Percentiles rank a stretch among this genome's conserved stretches.
phyloP scores from a whole-genome alignment of 2,113 vertebrate species.

The Sturnira hondurensis region DNA sequence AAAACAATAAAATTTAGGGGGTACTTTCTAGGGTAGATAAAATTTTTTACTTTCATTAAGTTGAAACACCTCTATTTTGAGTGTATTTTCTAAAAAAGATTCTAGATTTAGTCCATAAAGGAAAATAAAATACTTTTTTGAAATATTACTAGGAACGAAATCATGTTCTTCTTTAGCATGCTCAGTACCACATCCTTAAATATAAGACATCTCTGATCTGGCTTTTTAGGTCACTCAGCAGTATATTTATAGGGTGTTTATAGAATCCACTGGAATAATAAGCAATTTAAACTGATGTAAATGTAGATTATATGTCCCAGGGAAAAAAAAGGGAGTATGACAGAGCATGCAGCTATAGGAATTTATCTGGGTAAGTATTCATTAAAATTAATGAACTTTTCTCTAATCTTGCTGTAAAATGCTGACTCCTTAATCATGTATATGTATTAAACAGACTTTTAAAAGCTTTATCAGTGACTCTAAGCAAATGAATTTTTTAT shows the following conservation, averaged over 20 bases:
- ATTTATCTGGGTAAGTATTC: constrained; percentile 76
- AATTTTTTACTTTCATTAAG: background rate
- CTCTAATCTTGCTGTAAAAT: constrained; percentile 58
- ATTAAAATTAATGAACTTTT: constrained; percentile 74
- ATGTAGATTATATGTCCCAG: constrained; percentile 74
- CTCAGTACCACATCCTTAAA: constrained; percentile 76
- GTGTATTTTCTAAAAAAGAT: background rate
- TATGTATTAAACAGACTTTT: constrained; percentile 73
- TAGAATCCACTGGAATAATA: constrained; percentile 93
- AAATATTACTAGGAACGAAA: constrained; percentile 72
- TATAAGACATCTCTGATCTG: constrained; percentile 75
- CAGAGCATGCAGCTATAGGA: constrained; percentile 71
- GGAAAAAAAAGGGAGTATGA: constrained; percentile 79
- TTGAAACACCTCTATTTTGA: background rate
- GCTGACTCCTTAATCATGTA: constrained; percentile 63
- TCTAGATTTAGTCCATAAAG: constrained; percentile 8
- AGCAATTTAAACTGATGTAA: constrained; percentile 90
- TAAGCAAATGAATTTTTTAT: constrained; percentile 62
- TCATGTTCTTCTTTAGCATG: constrained; percentile 67
- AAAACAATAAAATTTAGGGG: background rate
- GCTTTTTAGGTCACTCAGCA: constrained; percentile 79
- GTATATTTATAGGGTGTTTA: constrained; percentile 82
- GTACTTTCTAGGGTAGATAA: background rate
- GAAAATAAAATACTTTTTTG: constrained; percentile 72
- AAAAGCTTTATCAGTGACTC: constrained; percentile 39